These are phyloP conservation scores for Apodemus sylvaticus DNA, from an alignment of 2,113 vertebrate species.

Conservation along the genomic window DNA sequence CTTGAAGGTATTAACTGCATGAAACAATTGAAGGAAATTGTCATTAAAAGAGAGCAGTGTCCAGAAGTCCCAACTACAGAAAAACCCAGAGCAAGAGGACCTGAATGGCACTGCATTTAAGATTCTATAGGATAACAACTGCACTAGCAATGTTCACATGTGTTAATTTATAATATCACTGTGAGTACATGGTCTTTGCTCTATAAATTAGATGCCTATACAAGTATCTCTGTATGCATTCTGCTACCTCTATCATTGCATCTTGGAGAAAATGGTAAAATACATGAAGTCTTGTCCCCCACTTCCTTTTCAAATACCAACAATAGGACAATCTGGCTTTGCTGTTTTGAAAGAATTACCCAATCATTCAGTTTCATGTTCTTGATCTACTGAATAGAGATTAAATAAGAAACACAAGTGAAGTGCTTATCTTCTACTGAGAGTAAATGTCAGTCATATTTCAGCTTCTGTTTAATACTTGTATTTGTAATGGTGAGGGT, in stretches of 20 bases:
- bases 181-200: not conserved
- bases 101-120: not conserved
- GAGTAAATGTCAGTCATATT: no score
- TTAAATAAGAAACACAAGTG: not conserved
- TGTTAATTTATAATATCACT: not conserved
- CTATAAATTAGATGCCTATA: not conserved
- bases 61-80: not conserved
- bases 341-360: not conserved
- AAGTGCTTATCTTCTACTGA: not conserved
- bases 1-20: not conserved
- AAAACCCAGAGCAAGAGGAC: not conserved
- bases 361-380: not conserved
- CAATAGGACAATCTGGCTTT: not conserved
- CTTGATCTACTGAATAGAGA: not conserved
- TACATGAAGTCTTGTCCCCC: fast-evolving
- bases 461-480: not conserved
- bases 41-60: not conserved
- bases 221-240: not conserved
- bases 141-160: not conserved
- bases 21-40: not conserved
- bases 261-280: not conserved
- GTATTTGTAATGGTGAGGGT: not conserved
- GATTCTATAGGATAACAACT: not conserved
- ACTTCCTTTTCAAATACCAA: not conserved
- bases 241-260: not conserved